Percentiles rank a stretch among this genome's conserved stretches.
These are phyloP conservation scores for Cyanoderma ruficeps DNA, from an alignment of 2,113 vertebrate genomes.

Conservation along the genomic window DNA sequence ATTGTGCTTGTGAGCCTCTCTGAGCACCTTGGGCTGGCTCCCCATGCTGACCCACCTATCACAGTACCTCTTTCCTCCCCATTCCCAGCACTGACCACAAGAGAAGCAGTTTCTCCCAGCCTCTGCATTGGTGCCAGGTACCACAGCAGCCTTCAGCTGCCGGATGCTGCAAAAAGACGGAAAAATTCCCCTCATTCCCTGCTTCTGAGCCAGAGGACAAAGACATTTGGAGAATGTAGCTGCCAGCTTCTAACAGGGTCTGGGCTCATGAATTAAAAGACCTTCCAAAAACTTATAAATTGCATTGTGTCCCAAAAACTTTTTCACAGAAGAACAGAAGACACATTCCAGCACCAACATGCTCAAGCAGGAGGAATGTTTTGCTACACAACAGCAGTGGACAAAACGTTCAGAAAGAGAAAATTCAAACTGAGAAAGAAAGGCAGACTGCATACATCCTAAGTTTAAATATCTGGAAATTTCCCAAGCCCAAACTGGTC, in stretches of 20 bases:
- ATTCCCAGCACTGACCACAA: background rate
- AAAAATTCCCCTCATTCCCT: background rate
- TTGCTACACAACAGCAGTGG: background rate
- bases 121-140: background rate
- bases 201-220: slow-evolving; percentile 14
- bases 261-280: background rate
- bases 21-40: background rate
- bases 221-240: background rate
- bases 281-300: slow-evolving; percentile 12
- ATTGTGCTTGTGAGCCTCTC: background rate
- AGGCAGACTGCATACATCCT: background rate
- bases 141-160: background rate
- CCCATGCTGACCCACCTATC: accelerated
- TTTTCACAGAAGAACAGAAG: slow-evolving; percentile 5
- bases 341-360: background rate
- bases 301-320: background rate
- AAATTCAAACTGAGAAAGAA: background rate
- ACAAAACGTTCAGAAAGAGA: background rate
- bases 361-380: background rate
- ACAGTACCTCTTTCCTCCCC: background rate
- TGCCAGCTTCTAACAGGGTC: slow-evolving; percentile 6
- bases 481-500: background rate
- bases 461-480: background rate
- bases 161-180: background rate
- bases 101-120: background rate